Evolutionary conservation across 2,888 invertebrate species (phyloP), one percentile per base, ranked within the genome.

Genomic region (Metacarcinus magister): DNA sequence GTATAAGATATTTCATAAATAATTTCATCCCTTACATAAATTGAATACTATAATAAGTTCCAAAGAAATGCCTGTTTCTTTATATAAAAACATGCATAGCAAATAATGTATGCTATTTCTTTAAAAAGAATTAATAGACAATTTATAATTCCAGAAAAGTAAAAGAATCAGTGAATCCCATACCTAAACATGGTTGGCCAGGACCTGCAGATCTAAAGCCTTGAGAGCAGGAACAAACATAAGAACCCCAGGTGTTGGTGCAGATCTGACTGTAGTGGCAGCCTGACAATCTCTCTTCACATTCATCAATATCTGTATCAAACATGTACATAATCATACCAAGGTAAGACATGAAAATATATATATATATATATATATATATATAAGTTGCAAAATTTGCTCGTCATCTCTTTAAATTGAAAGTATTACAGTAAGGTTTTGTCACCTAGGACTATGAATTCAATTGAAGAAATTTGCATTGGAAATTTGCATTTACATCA

Each of bases 291-390:
- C 97, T 97, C 97, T 97, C 97, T 39, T 97, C 90, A 97, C 98
- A 98, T 97, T 98, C 98, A 97, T 98, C 98, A 60, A 98, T 98
- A 97, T 98, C 98, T 98, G 97, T 0, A 97, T 97, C 13, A 82
- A 46, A 90, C 5, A 87, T 43, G 67, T 93, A 93, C 43, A 39
- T n/a, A 39, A n/a, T 43, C 28, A 93, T 60, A 67, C n/a, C 32
- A 87, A 87, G 48, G 13, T 39, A 28, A n/a, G 43, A 32, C 43
- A 39, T 39, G 39, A n/a, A n/a, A n/a, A n/a, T n/a, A n/a, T 39
- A 8, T 91, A 54, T 93, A 44, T 48, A n/a, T 32, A 32, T 46
- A 13, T 48, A 54, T 32, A 32, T 87, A 87, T 16, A 87, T 87
- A 39, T 48, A 23, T 39, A 8, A 10, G 7, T 4, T 87, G n/a